phyloP scores from a whole-genome alignment of 2,888 invertebrate species.

The Tenthredo amoena region DNA sequence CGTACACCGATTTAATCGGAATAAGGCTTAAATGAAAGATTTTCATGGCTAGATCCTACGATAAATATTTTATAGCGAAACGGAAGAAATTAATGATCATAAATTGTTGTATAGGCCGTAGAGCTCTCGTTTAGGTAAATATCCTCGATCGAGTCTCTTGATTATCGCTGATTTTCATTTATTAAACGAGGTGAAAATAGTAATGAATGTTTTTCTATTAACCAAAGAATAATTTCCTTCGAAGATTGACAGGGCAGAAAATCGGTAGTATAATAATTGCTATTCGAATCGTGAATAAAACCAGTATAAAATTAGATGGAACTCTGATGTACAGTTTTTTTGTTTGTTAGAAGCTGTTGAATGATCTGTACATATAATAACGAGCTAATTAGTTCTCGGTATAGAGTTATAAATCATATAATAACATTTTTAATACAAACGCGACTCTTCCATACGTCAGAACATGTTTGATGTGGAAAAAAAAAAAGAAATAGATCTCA shows the following conservation, averaged over 20 bases:
- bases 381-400: conserved; percentile 14
- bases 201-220: not conserved
- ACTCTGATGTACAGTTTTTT: too few relatives aligned
- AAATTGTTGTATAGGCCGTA: too few relatives aligned
- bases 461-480: not conserved
- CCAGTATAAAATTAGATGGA: too few relatives aligned
- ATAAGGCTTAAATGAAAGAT: too few relatives aligned
- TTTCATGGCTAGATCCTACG: too few relatives aligned
- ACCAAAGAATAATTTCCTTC: not conserved
- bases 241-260: not conserved
- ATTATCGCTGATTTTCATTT: not conserved
- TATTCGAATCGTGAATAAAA: not conserved
- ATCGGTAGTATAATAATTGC: not conserved
- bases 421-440: not conserved
- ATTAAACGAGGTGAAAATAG: not conserved
- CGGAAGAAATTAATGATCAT: too few relatives aligned
- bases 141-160: too few relatives aligned
- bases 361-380: not conserved
- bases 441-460: not conserved
- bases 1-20: too few relatives aligned
- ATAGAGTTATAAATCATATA: not conserved
- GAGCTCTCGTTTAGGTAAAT: too few relatives aligned
- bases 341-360: not conserved
- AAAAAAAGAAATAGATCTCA: not conserved
- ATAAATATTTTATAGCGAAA: too few relatives aligned